A percentile compares a stretch with the other conserved stretches of the same genome.
Conservation (phyloP, 2,113 vertebrate species). For the Hippotragus niger region DNA sequence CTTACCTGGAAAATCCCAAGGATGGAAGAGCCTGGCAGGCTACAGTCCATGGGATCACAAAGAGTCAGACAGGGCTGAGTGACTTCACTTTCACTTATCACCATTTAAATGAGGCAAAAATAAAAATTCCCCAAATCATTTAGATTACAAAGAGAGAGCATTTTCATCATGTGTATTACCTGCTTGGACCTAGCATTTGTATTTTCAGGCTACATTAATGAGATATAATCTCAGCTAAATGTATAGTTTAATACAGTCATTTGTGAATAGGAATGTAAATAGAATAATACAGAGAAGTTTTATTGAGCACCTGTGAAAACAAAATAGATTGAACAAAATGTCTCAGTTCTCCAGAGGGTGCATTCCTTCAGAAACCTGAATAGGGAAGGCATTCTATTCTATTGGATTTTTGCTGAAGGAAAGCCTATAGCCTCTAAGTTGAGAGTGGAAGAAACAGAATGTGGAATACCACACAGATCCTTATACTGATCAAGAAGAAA, state of each 20-base stretch:
- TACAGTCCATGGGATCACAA: background rate
- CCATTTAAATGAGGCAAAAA: background rate
- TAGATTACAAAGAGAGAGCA: background rate
- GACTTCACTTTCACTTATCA: background rate
- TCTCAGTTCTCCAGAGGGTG: background rate
- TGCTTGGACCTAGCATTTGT: background rate
- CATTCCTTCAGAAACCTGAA: background rate
- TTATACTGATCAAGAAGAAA: slow-evolving; percentile 42
- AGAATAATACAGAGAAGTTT: background rate
- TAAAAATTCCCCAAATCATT: background rate
- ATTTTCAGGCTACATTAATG: background rate
- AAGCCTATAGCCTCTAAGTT: background rate
- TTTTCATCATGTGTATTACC: background rate
- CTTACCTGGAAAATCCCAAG: background rate
- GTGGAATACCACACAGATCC: background rate
- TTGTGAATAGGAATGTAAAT: background rate
- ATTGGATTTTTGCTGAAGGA: background rate
- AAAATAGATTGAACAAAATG: background rate
- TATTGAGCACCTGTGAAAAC: background rate
- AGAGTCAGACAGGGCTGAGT: background rate
- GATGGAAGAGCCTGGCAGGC: background rate
- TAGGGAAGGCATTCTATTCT: background rate
- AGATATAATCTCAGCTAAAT: background rate
- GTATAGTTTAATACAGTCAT: background rate
- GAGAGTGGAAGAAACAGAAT: background rate